Evolutionary conservation across 92 coral and sea anemone species (phyloP), one percentile per base, ranked within the genome.

Genomic region (Epizoanthus rinbou): DNA sequence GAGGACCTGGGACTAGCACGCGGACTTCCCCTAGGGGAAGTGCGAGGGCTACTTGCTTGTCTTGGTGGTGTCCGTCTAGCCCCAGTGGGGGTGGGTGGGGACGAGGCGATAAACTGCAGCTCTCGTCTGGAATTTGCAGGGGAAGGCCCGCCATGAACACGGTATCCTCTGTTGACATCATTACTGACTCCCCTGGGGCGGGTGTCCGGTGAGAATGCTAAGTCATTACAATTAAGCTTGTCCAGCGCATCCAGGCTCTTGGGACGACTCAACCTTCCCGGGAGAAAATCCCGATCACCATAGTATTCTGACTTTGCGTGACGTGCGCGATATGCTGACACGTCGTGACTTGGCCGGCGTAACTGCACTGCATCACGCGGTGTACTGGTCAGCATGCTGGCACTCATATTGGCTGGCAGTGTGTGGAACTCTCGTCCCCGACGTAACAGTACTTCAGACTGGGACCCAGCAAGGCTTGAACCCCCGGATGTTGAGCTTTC

Each of bases 401-500:
- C 82, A 59, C 89, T 88, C 23, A 84, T 74, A 65, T 76, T 85
- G 4, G 93, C 89, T n/a, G 94, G 83, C 80, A 69, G 43, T 28
- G 14, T 50, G 33, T 57, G 19, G 0, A 71, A 80, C 25, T 76
- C 90, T 65, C 85, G 53, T 57, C 71, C 86, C 21, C 92, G 89
- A 57, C 90, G 80, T 59, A 85, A 79, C 18, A 88, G 83, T 58
- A 86, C 94, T 56, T 91, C 89, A 43, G 97, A 91, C 80, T 87
- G 93, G 67, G 85, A 87, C 67, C 80, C 81, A 39, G 83, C 52
- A 28, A 89, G 72, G 31, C 80, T 80, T 14, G 98, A 91, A 85
- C 91, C 98, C 64, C 91, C 98, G 43, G 95, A 92, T 58, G 89
- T 69, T 17, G 95, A 89, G 81, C 98, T 93, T 45, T 93, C 97